Percentiles rank a stretch among this genome's conserved stretches.
Evolutionary conservation across 2,113 vertebrate genomes (phyloP).

Genomic region (Verasper variegatus): DNA sequence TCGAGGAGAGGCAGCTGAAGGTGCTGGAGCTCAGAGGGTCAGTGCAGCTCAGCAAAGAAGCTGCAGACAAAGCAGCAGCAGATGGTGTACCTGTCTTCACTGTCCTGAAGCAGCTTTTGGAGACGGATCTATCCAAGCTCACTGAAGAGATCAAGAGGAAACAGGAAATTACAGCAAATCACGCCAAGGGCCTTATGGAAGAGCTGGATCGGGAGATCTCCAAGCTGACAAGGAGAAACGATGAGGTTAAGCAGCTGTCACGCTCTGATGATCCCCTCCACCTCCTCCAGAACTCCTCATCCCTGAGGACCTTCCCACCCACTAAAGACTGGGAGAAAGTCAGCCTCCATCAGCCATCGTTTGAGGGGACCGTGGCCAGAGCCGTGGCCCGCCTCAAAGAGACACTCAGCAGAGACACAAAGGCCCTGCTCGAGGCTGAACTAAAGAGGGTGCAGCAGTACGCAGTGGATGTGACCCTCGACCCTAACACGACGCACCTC

Average conservation of each 20-base stretch:
- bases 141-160: background rate
- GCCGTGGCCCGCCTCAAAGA: background rate
- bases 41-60: background rate
- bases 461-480: constrained; percentile 5
- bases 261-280: background rate
- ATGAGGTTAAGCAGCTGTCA: background rate
- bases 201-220: constrained; percentile 14
- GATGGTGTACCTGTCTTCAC: background rate
- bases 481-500: constrained; percentile 1
- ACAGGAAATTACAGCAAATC: background rate
- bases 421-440: background rate
- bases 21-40: background rate
- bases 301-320: background rate
- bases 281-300: background rate
- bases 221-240: background rate
- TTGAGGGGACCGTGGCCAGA: background rate
- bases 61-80: background rate
- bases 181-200: background rate
- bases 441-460: constrained; percentile 6
- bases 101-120: background rate
- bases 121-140: background rate
- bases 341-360: background rate
- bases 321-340: background rate
- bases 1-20: constrained; percentile 13
- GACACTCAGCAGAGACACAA: background rate